phyloP scores from a whole-genome alignment of 1,140 invertebrate species.

The Pentalonia nigronervosa region DNA sequence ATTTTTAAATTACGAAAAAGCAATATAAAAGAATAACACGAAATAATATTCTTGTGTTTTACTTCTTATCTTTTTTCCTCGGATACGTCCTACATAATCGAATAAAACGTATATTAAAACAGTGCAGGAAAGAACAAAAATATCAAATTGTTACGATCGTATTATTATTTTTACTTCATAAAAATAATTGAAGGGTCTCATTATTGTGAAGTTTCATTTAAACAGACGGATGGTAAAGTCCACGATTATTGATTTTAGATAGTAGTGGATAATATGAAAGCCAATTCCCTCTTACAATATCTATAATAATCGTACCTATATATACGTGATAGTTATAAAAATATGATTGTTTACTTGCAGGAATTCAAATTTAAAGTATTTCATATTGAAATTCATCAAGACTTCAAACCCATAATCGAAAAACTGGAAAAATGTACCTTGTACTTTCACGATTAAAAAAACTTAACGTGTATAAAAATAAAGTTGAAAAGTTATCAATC shows the following conservation, averaged over 20 bases:
- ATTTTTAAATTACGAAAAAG: conserved; percentile 22
- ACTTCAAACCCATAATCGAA: not conserved
- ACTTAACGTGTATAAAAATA: not conserved
- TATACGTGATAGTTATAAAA: not conserved
- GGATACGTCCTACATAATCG: not conserved
- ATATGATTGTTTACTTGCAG: not conserved
- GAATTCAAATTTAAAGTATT: not conserved
- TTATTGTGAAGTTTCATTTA: conserved; percentile 25
- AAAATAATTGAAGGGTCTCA: conserved; percentile 45
- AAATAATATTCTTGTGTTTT: not conserved
- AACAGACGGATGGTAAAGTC: not conserved
- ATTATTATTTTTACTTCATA: conserved; percentile 2
- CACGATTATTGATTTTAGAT: conserved; percentile 44
- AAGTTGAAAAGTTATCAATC: not conserved
- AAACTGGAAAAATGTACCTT: not conserved
- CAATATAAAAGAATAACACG: not conserved
- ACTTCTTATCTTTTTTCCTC: not conserved
- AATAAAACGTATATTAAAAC: conserved; percentile 35
- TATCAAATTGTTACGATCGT: not conserved
- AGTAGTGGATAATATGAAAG: not conserved
- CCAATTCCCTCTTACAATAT: not conserved
- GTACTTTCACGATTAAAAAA: not conserved
- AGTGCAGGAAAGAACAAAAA: not conserved
- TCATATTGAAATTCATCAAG: not conserved
- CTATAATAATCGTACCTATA: not conserved